These are phyloP conservation scores for Dendropsophus ebraccatus DNA, from an alignment of 2,113 vertebrate genomes.

Conservation along the genomic window DNA sequence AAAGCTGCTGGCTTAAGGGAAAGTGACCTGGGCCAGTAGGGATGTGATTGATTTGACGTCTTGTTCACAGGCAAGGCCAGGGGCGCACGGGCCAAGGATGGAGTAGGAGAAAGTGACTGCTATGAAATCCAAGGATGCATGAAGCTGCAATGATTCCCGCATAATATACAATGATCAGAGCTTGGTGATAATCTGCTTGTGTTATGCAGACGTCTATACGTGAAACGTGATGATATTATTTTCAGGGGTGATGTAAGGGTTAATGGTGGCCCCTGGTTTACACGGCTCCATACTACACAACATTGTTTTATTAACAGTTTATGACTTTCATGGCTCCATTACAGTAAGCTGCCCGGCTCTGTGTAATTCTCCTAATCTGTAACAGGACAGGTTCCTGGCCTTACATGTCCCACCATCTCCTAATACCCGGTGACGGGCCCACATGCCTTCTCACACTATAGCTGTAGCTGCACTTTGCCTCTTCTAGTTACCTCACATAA, in stretches of 20 bases:
- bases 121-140: not conserved
- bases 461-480: not conserved
- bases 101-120: not conserved
- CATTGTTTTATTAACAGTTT: too few species aligned
- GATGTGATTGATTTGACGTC: constrained; percentile 13
- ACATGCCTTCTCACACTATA: not conserved
- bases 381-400: not conserved
- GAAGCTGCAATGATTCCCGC: not conserved
- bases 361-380: not conserved
- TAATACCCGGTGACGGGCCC: not conserved
- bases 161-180: too few species aligned
- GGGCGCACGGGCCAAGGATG: not conserved
- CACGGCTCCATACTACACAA: too few species aligned
- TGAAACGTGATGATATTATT: too few species aligned
- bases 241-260: not conserved
- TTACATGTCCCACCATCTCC: not conserved
- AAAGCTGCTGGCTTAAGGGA: not conserved
- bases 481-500: too few species aligned
- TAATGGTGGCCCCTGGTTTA: not conserved
- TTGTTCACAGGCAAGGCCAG: not conserved
- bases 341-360: not conserved
- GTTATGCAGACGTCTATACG: too few species aligned
- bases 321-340: not conserved
- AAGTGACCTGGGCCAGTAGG: not conserved
- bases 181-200: too few species aligned